Evolutionary conservation across 2,113 vertebrate genomes (phyloP), one percentile per base, ranked within the genome.

Genomic region (Galeopterus variegatus): DNA sequence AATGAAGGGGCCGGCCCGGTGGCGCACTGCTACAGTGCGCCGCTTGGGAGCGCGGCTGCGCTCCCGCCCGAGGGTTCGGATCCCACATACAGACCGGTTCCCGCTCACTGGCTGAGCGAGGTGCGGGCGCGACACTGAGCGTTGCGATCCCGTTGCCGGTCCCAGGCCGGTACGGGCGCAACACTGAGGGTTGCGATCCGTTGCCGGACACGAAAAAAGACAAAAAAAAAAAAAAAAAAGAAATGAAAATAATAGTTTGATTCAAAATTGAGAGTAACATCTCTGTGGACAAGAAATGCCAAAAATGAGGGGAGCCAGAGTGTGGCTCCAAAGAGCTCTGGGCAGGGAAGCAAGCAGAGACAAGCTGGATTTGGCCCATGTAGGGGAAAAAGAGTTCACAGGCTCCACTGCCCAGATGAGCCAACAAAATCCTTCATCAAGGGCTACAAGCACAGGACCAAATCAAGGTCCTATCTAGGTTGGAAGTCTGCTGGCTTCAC

Each of bases 191-290:
- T n/a, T n/a, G n/a, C n/a, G n/a, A n/a, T n/a, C n/a, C n/a, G n/a
- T n/a, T n/a, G n/a, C n/a, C n/a, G n/a, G n/a, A n/a, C n/a, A n/a
- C n/a, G n/a, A n/a, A n/a, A n/a, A n/a, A n/a, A n/a, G n/a, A n/a
- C n/a, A n/a, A n/a, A n/a, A n/a, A n/a, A n/a, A n/a, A n/a, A n/a
- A n/a, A n/a, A n/a, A n/a, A n/a, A n/a, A n/a, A 65, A 82, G 52
- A 80, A 77, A 89, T n/a, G 50, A 52, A 75, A 94, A 96, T 82
- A 72, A 92, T 12, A 62, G 21, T 36, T 24, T 72, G 45, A 19
- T 56, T 92, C 56, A 89, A 95, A 93, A 86, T 21, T 52, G 23
- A 90, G 28, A 96, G 0, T 17, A 64, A 12, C 5, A 58, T 17
- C 33, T 77, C 50, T 76, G 10, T 45, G 21, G 41, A 92, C 12